Percentiles rank a stretch among this genome's conserved stretches.
Evolutionary conservation across 2,888 invertebrate species (phyloP).

Genomic region (Meloe dianella): DNA sequence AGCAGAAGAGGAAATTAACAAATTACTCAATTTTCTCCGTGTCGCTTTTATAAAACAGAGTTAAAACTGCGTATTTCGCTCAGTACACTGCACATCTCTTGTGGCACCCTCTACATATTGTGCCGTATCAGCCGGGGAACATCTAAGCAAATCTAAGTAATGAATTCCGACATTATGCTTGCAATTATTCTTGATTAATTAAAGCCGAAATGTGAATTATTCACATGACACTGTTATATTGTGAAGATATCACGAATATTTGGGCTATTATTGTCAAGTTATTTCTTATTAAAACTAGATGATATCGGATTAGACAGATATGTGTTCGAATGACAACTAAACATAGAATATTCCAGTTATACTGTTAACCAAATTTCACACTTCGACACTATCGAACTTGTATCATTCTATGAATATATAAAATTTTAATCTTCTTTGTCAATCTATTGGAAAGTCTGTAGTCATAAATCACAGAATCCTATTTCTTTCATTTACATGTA

Average conservation of each 20-base stretch:
- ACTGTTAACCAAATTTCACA: neutral
- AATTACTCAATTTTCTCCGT: too few species aligned
- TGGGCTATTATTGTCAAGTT: neutral
- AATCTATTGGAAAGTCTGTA: conserved; percentile 47
- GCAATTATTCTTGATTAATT: too few species aligned
- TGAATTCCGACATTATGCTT: too few species aligned
- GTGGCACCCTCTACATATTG: too few species aligned
- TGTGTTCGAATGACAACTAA: neutral
- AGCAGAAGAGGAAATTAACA: too few species aligned
- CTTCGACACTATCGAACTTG: neutral
- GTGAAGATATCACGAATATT: neutral
- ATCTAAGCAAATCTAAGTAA: too few species aligned
- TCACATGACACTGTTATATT: too few species aligned
- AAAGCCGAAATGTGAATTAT: too few species aligned
- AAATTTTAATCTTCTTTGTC: conserved; percentile 50
- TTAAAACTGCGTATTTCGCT: too few species aligned
- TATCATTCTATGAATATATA: conserved; percentile 47
- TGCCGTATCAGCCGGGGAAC: too few species aligned
- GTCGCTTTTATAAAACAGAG: too few species aligned
- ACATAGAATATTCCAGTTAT: neutral
- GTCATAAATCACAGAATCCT: conserved; percentile 47
- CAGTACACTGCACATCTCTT: too few species aligned
- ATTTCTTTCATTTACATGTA: conserved; percentile 37
- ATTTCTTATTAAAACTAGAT: neutral
- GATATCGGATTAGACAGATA: neutral